These are phyloP conservation scores for Megaustenia siamemsis DNA, from an alignment of 2,888 invertebrate species.

Conservation along the genomic window DNA sequence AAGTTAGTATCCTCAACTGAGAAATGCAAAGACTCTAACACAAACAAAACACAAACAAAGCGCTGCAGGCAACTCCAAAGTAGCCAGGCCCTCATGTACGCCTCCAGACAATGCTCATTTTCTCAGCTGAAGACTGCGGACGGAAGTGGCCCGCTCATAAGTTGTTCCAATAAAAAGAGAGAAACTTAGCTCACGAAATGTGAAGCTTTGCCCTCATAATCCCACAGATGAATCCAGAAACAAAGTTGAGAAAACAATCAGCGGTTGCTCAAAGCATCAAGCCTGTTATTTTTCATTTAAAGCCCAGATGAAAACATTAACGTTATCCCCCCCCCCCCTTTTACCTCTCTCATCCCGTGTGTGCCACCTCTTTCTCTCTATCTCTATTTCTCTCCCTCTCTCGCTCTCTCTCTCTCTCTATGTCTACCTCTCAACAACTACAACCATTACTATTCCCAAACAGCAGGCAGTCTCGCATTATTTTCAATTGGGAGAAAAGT, in stretches of 20 bases:
- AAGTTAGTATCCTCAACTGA: no score
- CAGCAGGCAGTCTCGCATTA: neutral
- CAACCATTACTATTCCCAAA: neutral
- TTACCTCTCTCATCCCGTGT: no score
- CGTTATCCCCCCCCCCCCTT: no score
- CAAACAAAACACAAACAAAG: neutral
- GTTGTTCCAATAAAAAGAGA: neutral
- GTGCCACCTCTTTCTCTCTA: neutral
- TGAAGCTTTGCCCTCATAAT: neutral
- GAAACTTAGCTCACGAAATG: neutral
- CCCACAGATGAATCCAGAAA: neutral
- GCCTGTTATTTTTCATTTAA: conserved; percentile 4
- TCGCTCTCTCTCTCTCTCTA: neutral
- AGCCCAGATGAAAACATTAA: neutral
- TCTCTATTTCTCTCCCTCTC: neutral
- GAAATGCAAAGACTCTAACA: no score
- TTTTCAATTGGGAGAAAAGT: neutral
- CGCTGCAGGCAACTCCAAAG: neutral
- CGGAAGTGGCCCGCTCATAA: conserved; percentile 2
- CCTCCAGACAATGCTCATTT: neutral
- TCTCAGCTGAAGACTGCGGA: neutral
- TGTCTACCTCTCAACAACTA: neutral
- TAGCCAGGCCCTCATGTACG: neutral
- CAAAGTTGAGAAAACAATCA: conserved; percentile 10
- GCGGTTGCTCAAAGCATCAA: neutral